Percentiles rank a stretch among this genome's conserved stretches.
Evolutionary conservation across 2,113 vertebrate genomes (phyloP).

Genomic region (Tiliqua scincoides): DNA sequence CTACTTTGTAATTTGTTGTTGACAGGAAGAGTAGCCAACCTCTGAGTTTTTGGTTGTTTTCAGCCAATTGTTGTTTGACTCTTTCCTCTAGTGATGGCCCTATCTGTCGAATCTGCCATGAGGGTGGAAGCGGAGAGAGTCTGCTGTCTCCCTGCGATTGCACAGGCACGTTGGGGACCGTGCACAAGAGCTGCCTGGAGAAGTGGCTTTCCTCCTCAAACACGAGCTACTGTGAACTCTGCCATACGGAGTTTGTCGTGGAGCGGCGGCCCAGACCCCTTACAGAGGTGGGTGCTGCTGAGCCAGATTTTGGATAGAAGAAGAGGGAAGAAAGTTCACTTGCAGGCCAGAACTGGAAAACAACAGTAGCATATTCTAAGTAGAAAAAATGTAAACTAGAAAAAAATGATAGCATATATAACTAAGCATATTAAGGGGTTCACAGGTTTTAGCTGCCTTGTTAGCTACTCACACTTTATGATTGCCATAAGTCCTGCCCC

Average conservation of each 20-base stretch:
- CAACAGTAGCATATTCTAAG: no score
- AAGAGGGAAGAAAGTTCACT: not conserved
- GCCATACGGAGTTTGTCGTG: conserved; percentile 93
- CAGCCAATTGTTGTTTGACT: conserved; percentile 1
- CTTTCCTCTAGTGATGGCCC: conserved; percentile 85
- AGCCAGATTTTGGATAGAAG: no score
- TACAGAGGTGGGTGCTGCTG: conserved; percentile 82
- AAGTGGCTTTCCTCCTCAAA: conserved; percentile 97
- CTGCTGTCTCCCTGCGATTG: conserved; percentile 94
- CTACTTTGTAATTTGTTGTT: no score
- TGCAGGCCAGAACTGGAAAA: no score
- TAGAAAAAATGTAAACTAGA: no score
- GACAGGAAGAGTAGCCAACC: not conserved
- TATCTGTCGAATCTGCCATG: conserved; percentile 96
- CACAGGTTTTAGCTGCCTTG: no score
- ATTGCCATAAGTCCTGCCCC: no score
- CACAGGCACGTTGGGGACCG: conserved; percentile 91
- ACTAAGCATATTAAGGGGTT: no score
- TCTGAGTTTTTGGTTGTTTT: not conserved
- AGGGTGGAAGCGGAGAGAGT: conserved; percentile 86
- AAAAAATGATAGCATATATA: no score
- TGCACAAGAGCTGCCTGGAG: conserved; percentile 97
- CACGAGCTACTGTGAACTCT: conserved; percentile 98
- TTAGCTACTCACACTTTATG: no score
- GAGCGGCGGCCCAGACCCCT: conserved; percentile 90